phyloP scores from a whole-genome alignment of 2,797 vertebrate species.

The Lutra lutra region DNA sequence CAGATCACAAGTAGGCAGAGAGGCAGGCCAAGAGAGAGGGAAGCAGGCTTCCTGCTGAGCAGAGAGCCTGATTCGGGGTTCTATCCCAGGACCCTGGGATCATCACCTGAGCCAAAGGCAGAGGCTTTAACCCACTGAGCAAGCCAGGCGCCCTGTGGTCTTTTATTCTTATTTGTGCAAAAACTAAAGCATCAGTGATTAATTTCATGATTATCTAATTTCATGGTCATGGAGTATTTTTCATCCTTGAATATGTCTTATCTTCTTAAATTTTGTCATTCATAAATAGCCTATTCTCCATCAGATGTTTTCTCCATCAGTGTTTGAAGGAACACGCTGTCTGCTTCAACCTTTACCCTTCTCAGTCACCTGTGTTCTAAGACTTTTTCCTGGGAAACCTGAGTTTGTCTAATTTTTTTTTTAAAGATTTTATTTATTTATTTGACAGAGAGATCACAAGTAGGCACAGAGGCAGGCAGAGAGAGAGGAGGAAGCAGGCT shows the following conservation, averaged over 20 bases:
- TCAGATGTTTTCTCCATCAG: not conserved
- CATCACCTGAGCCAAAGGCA: no score
- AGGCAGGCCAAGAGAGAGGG: no score
- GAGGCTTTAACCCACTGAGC: no score
- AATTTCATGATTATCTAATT: not conserved
- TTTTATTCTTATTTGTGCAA: slow-evolving; percentile 13
- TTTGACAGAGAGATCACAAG: no score
- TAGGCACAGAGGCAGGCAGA: no score
- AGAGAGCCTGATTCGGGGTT: no score
- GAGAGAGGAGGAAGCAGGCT: no score
- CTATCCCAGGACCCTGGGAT: no score
- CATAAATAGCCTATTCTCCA: not conserved
- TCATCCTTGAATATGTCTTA: not conserved
- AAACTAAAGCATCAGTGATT: not conserved
- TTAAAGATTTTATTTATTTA: no score
- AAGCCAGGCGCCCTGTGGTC: not conserved
- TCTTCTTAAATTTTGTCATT: not conserved
- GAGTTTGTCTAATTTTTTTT: slow-evolving; percentile 35
- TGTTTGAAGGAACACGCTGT: not conserved
- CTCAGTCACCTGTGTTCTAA: not conserved
- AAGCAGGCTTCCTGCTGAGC: no score
- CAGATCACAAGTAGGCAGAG: no score
- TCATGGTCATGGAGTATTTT: not conserved
- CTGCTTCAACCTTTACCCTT: not conserved
- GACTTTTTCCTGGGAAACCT: not conserved